Evolutionary conservation across 2,888 invertebrate genomes (phyloP).

Genomic region (Amphiduros pacificus): DNA sequence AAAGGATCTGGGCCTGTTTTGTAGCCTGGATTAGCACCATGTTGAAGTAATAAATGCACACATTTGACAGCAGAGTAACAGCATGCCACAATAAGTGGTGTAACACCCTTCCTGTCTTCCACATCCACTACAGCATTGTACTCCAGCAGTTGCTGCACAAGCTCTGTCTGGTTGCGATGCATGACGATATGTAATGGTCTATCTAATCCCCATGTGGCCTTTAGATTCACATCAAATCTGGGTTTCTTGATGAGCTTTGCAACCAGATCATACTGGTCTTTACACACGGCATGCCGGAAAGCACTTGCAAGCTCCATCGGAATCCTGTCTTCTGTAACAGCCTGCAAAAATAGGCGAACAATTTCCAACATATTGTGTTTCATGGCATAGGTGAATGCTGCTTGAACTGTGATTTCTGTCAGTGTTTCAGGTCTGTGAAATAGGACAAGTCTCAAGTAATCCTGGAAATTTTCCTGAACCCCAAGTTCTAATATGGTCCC

Average conservation of each 20-base stretch:
- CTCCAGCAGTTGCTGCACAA: background rate
- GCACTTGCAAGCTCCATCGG: background rate
- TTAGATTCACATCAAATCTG: background rate
- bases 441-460: too few species aligned
- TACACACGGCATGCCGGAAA: background rate
- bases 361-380: too few species aligned
- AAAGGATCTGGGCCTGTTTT: background rate
- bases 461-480: too few species aligned
- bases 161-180: background rate
- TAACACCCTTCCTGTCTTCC: background rate
- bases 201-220: background rate
- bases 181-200: background rate
- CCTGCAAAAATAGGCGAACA: too few species aligned
- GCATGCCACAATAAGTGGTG: background rate
- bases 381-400: too few species aligned
- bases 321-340: too few species aligned
- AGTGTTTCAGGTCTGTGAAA: too few species aligned
- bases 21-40: background rate
- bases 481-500: too few species aligned
- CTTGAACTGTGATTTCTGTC: too few species aligned
- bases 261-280: conserved; percentile 1
- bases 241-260: background rate
- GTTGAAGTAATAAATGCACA: background rate
- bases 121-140: background rate
- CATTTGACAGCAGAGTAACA: background rate